Conservation (phyloP, 2,888 invertebrate species). For the Amphipoea lucens region DNA sequence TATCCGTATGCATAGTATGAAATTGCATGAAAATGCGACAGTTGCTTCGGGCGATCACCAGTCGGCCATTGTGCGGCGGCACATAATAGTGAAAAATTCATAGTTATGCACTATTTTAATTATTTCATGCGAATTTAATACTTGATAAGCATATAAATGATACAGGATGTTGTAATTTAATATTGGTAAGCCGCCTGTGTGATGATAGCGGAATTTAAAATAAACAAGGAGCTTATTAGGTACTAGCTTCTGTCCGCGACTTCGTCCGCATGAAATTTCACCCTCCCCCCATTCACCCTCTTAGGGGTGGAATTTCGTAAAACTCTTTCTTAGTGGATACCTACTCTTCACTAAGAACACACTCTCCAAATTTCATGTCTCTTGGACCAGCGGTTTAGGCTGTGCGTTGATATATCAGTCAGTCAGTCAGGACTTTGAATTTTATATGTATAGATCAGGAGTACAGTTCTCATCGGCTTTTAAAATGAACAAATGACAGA, state of each 20-base stretch:
- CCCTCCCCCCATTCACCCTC: too few species aligned
- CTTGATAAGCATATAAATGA: conserved; percentile 29
- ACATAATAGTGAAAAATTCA: conserved; percentile 14
- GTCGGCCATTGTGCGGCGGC: background rate
- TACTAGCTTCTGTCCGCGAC: background rate
- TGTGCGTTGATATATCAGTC: too few species aligned
- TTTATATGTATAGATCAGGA: background rate
- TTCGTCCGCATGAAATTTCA: too few species aligned
- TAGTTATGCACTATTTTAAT: conserved; percentile 40
- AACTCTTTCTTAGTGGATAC: too few species aligned
- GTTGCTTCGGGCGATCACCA: background rate
- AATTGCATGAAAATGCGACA: background rate
- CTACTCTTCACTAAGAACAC: too few species aligned
- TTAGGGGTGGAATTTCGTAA: too few species aligned
- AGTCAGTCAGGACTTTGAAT: too few species aligned
- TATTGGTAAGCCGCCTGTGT: conserved; percentile 21
- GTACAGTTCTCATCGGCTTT: background rate
- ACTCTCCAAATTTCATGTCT: too few species aligned
- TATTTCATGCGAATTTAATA: conserved; percentile 41
- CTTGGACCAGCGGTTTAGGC: too few species aligned
- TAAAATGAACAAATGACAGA: background rate
- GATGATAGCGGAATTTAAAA: conserved; percentile 40
- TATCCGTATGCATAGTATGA: background rate
- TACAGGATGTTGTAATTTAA: conserved; percentile 26
- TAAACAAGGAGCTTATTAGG: conserved; percentile 22